These are phyloP conservation scores for Platyura marginata DNA, from an alignment of 1,140 invertebrate genomes.

Conservation along the genomic window DNA sequence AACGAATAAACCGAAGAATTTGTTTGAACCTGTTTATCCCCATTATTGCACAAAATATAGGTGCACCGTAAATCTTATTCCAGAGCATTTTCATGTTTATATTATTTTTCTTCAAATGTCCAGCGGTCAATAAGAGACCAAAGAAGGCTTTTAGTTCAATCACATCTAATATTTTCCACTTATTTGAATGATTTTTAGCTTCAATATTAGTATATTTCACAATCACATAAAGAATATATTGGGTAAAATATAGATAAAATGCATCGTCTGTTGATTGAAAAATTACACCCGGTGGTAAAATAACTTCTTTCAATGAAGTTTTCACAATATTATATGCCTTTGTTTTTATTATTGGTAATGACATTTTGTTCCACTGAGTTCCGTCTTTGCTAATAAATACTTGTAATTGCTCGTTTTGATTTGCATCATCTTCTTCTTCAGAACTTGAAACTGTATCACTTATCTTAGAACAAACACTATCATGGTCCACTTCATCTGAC, in stretches of 20 bases:
- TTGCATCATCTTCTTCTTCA: not conserved
- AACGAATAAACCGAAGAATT: conserved; percentile 5
- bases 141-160: not conserved
- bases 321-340: not conserved
- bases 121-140: not conserved
- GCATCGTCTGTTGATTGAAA: not conserved
- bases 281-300: not conserved
- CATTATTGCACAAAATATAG: conserved; percentile 4
- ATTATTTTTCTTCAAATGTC: not conserved
- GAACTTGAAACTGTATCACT: not conserved
- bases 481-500: not conserved
- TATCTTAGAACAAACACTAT: not conserved
- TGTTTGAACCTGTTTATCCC: not conserved
- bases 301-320: not conserved
- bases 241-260: not conserved
- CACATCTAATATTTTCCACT: not conserved
- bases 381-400: not conserved
- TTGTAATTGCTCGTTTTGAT: not conserved
- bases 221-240: not conserved
- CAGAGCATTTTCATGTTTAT: not conserved
- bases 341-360: too few species aligned
- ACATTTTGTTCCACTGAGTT: not conserved
- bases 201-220: not conserved
- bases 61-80: not conserved
- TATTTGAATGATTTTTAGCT: not conserved